Evolutionary conservation across 2,888 invertebrate genomes (phyloP).

Genomic region (Imbricaverruca yamaguchii): DNA sequence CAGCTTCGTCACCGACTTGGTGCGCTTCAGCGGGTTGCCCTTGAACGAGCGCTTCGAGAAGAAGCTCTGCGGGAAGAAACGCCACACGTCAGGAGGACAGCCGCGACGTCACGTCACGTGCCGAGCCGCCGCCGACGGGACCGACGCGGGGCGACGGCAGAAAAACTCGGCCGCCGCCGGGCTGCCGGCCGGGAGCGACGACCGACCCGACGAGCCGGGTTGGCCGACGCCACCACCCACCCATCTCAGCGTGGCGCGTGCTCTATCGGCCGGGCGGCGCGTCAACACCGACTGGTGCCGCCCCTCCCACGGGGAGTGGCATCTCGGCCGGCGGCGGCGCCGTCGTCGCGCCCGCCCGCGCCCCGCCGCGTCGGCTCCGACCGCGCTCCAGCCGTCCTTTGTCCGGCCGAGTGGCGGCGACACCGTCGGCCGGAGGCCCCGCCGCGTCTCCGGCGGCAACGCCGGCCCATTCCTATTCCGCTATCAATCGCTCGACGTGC

Average conservation of each 20-base stretch:
- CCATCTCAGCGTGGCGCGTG: too few relatives aligned
- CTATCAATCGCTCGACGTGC: too few relatives aligned
- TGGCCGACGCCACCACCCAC: too few relatives aligned
- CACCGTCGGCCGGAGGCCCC: too few relatives aligned
- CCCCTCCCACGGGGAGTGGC: background rate
- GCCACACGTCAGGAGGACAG: background rate
- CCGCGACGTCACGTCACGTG: too few relatives aligned
- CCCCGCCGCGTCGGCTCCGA: background rate
- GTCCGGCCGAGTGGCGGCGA: background rate
- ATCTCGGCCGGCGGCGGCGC: background rate
- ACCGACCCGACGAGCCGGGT: background rate
- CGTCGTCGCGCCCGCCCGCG: background rate
- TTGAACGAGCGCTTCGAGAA: slow-evolving; percentile 73
- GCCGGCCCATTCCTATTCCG: too few relatives aligned
- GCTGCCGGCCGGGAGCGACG: background rate
- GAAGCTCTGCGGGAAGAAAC: slow-evolving; percentile 50
- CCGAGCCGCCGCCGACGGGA: too few relatives aligned
- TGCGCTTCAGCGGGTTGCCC: slow-evolving; percentile 78
- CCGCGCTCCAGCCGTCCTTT: background rate
- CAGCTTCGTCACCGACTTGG: slow-evolving; percentile 83
- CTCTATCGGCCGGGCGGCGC: too few relatives aligned
- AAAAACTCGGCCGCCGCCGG: background rate
- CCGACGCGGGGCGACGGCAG: background rate
- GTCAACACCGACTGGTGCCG: too few relatives aligned
- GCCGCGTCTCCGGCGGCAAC: too few relatives aligned